Evolutionary conservation across 2,113 vertebrate genomes (phyloP).

Genomic region (Melanotaenia duboulayi): DNA sequence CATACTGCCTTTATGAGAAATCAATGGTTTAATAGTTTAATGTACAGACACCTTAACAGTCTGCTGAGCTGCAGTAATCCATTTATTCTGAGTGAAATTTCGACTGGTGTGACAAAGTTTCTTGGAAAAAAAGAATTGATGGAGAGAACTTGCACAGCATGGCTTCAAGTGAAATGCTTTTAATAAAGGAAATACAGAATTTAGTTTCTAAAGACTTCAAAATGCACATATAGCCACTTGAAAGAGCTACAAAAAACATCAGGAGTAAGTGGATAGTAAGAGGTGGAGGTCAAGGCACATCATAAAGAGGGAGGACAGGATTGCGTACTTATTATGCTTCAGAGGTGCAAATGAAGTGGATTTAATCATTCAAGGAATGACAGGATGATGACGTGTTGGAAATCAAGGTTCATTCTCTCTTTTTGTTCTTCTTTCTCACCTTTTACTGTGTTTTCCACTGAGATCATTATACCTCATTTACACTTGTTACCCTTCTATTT

Average conservation of each 20-base stretch:
- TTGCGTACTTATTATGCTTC: slow-evolving; percentile 54
- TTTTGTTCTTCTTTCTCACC: slow-evolving; percentile 26
- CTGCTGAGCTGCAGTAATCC: background rate
- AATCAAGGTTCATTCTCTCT: slow-evolving; percentile 48
- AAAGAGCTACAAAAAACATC: slow-evolving; percentile 56
- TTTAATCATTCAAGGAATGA: slow-evolving; percentile 57
- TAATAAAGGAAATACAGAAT: slow-evolving; percentile 60
- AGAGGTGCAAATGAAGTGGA: slow-evolving; percentile 61
- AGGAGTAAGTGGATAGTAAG: slow-evolving; percentile 30
- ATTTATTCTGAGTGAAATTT: slow-evolving; percentile 39
- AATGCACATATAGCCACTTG: slow-evolving; percentile 48
- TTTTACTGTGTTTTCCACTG: slow-evolving; percentile 11
- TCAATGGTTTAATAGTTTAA: slow-evolving; percentile 42
- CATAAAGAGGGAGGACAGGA: slow-evolving; percentile 35
- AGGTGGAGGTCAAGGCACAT: slow-evolving; percentile 53
- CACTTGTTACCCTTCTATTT: background rate
- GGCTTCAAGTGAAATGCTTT: slow-evolving; percentile 53
- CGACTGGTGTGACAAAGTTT: slow-evolving; percentile 37
- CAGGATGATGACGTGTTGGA: slow-evolving; percentile 46
- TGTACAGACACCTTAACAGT: slow-evolving; percentile 23
- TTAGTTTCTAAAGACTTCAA: slow-evolving; percentile 49
- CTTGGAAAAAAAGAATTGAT: slow-evolving; percentile 43
- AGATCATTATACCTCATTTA: slow-evolving; percentile 28
- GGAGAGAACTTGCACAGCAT: slow-evolving; percentile 23
- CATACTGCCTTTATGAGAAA: slow-evolving; percentile 38